Conservation (phyloP, 1,140 invertebrate species). For the Hyles vespertilio region DNA sequence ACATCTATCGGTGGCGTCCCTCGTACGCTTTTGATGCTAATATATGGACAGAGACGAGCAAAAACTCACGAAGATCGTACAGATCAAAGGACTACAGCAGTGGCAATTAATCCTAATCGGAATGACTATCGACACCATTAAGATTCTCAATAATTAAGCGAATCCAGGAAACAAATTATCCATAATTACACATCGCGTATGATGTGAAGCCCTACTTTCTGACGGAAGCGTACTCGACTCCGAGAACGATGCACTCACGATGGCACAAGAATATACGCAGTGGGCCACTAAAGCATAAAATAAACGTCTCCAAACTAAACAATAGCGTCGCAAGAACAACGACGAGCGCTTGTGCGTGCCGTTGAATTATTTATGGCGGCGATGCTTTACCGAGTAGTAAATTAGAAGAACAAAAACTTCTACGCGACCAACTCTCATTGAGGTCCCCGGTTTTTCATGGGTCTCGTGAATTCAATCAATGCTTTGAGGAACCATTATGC, state of each 20-base stretch:
- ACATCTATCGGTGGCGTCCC: constrained; percentile 13
- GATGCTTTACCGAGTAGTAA: constrained; percentile 48
- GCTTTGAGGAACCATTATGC: neutral
- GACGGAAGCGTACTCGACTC: no score
- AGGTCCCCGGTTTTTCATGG: constrained; percentile 20
- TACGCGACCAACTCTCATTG: constrained; percentile 36
- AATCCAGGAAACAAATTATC: no score
- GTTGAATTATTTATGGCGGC: constrained; percentile 69
- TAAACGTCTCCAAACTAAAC: constrained; percentile 29
- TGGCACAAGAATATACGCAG: no score
- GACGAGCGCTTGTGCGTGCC: constrained; percentile 35
- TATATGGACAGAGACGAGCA: neutral
- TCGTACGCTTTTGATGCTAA: constrained; percentile 6
- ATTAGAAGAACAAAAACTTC: constrained; percentile 56
- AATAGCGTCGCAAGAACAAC: constrained; percentile 48
- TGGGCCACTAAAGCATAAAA: no score
- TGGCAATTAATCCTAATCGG: constrained; percentile 1
- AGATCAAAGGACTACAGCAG: neutral
- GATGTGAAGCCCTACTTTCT: no score
- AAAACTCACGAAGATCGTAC: neutral
- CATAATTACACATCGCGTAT: no score
- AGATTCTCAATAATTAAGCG: no score
- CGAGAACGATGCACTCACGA: no score
- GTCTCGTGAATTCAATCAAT: constrained; percentile 10
- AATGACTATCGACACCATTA: no score